phyloP scores from a whole-genome alignment of 2,888 invertebrate genomes.

The Gibbula magus region DNA sequence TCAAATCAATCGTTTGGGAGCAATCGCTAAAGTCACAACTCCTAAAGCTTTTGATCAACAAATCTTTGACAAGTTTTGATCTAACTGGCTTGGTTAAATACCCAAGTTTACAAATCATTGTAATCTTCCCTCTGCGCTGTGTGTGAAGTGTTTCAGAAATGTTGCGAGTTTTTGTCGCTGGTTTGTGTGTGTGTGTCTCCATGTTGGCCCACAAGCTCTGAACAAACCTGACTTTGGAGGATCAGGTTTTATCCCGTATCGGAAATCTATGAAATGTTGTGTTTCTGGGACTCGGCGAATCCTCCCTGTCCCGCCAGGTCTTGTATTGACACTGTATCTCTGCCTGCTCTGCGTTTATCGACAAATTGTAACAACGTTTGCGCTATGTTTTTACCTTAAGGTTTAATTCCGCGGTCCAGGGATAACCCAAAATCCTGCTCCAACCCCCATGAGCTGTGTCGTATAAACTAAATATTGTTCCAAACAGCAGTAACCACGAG shows the following conservation, averaged over 20 bases:
- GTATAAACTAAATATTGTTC: slow-evolving; percentile 33
- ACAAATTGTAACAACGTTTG: slow-evolving; percentile 27
- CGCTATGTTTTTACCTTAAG: slow-evolving; percentile 33
- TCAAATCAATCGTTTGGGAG: slow-evolving; percentile 10
- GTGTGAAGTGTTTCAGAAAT: slow-evolving; percentile 21
- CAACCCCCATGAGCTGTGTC: slow-evolving; percentile 21
- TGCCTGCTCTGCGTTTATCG: not conserved
- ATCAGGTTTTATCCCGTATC: slow-evolving; percentile 14
- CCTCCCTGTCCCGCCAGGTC: slow-evolving; percentile 20
- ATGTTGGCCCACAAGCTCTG: slow-evolving; percentile 16
- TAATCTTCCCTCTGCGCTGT: not conserved
- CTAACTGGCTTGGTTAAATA: slow-evolving; percentile 12
- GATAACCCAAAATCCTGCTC: slow-evolving; percentile 31
- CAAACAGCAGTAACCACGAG: slow-evolving; percentile 19
- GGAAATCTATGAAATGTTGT: slow-evolving; percentile 34
- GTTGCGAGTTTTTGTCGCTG: slow-evolving; percentile 13
- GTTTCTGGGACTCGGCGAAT: not conserved
- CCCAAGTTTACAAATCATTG: slow-evolving; percentile 19
- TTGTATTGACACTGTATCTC: slow-evolving; percentile 13
- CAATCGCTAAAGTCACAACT: slow-evolving; percentile 25
- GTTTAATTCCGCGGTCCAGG: slow-evolving; percentile 27
- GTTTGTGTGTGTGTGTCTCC: slow-evolving; percentile 25
- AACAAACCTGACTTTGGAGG: slow-evolving; percentile 38
- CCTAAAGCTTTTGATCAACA: slow-evolving; percentile 19
- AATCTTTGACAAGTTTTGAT: slow-evolving; percentile 19